Conservation (phyloP, 92 coral and sea anemone genomes). For the Ricordea florida region DNA sequence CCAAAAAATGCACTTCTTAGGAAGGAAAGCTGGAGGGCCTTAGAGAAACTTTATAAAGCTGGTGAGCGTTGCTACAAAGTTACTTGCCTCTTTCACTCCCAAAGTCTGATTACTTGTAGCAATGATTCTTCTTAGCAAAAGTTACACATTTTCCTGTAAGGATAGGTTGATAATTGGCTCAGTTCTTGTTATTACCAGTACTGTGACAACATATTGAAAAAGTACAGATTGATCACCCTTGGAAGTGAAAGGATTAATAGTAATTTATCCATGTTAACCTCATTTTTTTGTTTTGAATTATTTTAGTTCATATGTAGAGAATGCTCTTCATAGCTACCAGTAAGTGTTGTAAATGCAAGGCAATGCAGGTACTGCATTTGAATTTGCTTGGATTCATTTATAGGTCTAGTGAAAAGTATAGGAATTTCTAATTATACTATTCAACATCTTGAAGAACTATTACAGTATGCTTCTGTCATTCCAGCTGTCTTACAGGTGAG, state of each 20-base stretch:
- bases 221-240: too few relatives aligned
- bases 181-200: too few relatives aligned
- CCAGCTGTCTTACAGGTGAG: constrained; percentile 92
- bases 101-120: too few relatives aligned
- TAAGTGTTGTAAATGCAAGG: too few relatives aligned
- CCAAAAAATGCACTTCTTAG: constrained; percentile 74
- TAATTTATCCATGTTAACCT: too few relatives aligned
- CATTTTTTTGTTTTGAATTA: too few relatives aligned
- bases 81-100: background rate
- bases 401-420: constrained; percentile 80
- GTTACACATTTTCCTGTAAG: background rate
- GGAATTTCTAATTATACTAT: constrained; percentile 89
- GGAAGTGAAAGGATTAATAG: too few relatives aligned
- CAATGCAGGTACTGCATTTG: background rate
- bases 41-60: constrained; percentile 78
- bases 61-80: constrained; percentile 37
- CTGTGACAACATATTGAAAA: too few relatives aligned
- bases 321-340: too few relatives aligned
- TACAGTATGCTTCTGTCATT: constrained; percentile 53
- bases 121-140: too few relatives aligned
- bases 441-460: constrained; percentile 80
- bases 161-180: background rate
- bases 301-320: too few relatives aligned
- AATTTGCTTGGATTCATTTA: background rate
- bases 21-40: constrained; percentile 85